phyloP scores from a whole-genome alignment of 2,113 vertebrate species.

The Pholis gunnellus region DNA sequence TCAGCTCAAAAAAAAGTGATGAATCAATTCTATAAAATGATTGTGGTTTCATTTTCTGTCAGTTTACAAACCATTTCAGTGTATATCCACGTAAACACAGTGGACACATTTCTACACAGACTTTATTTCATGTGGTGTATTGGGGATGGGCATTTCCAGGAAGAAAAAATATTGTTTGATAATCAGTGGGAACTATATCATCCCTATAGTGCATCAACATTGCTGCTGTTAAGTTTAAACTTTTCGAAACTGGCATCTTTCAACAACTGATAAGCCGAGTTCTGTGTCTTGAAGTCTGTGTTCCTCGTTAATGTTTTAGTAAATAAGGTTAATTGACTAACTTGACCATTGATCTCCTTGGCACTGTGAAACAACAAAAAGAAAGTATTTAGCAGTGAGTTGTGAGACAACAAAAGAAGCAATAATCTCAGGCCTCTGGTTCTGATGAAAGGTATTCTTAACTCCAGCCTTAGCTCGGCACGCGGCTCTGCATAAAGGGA shows the following conservation, averaged over 20 bases:
- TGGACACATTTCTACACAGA: not conserved
- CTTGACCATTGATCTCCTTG: constrained; percentile 23
- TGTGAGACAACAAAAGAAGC: constrained; percentile 17
- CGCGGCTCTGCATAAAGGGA: constrained; percentile 25
- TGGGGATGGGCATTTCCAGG: not conserved
- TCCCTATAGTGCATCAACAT: not conserved
- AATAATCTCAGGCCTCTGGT: constrained; percentile 26
- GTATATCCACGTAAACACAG: not conserved
- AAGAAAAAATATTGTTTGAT: too few relatives aligned
- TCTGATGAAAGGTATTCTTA: constrained; percentile 40
- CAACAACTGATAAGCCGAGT: constrained; percentile 2
- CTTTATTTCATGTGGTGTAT: not conserved
- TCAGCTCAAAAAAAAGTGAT: not conserved
- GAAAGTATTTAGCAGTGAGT: constrained; percentile 10
- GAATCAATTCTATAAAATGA: not conserved
- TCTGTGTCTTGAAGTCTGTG: not conserved
- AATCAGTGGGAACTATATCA: not conserved
- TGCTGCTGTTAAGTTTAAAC: not conserved
- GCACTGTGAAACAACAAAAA: constrained; percentile 28
- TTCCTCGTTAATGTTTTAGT: constrained; percentile 16
- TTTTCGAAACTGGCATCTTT: constrained; percentile 7
- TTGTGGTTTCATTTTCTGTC: not conserved
- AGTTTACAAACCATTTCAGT: not conserved
- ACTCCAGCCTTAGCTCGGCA: constrained; percentile 9
- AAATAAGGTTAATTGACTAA: constrained; percentile 54